phyloP scores from a whole-genome alignment of 1,140 invertebrate genomes.

The Alviniconcha marisindica region DNA sequence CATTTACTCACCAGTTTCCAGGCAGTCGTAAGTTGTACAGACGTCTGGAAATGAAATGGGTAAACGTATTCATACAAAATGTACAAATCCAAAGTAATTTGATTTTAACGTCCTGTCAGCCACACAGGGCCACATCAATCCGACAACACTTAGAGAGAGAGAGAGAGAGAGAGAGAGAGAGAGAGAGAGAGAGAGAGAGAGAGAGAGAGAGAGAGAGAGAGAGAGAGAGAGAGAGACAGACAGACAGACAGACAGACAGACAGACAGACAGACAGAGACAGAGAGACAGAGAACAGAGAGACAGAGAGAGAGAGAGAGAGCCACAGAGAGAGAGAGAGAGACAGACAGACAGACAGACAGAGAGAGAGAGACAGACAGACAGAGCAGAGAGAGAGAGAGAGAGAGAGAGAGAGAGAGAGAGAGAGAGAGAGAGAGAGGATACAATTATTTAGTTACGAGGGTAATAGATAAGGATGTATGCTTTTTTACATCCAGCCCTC shows the following conservation, averaged over 20 bases:
- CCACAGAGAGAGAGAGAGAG: neutral
- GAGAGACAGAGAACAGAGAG: neutral
- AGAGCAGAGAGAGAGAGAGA: neutral
- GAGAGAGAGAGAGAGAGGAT: neutral
- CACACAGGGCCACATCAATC: too few relatives aligned
- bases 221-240: neutral
- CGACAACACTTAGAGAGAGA: too few relatives aligned
- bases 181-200: neutral
- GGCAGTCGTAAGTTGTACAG: neutral
- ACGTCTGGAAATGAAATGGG: too few relatives aligned
- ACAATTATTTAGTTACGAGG: neutral
- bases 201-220: neutral
- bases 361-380: neutral
- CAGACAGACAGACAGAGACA: neutral
- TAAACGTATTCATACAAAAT: too few relatives aligned
- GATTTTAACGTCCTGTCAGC: too few relatives aligned
- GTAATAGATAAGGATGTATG: neutral
- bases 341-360: neutral
- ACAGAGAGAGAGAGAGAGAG: conserved; percentile 9
- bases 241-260: neutral
- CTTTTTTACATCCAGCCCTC: neutral
- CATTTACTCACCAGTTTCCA: neutral
- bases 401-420: neutral
- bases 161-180: neutral
- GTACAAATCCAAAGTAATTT: too few relatives aligned